phyloP scores from a whole-genome alignment of 2,797 vertebrate genomes.

The Alectoris magna region DNA sequence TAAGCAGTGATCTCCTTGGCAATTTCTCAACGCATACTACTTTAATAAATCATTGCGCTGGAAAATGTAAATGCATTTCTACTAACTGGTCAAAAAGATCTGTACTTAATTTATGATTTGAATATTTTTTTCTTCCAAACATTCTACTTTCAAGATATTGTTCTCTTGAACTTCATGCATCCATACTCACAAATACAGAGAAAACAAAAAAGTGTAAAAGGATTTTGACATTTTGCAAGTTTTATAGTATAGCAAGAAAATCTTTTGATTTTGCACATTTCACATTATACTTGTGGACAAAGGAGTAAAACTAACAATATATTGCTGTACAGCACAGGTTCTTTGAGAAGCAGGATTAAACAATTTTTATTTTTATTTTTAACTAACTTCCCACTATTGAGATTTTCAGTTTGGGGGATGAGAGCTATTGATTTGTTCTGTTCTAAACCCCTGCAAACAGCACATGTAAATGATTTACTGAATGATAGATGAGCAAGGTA shows the following conservation, averaged over 20 bases:
- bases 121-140: conserved; percentile 66
- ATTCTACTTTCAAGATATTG: conserved; percentile 62
- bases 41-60: conserved; percentile 73
- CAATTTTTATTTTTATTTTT: not conserved
- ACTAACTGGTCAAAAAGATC: conserved; percentile 67
- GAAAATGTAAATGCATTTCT: conserved; percentile 72
- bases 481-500: conserved; percentile 54
- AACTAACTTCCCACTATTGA: not conserved
- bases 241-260: not conserved
- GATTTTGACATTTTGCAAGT: conserved; percentile 35
- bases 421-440: conserved; percentile 71
- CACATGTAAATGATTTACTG: conserved; percentile 63
- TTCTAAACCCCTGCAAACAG: conserved; percentile 72
- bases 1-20: conserved; percentile 32
- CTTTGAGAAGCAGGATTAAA: not conserved
- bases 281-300: conserved; percentile 29
- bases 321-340: not conserved
- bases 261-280: not conserved
- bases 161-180: conserved; percentile 50
- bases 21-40: conserved; percentile 42
- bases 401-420: conserved; percentile 54
- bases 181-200: conserved; percentile 24
- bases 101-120: conserved; percentile 69
- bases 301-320: conserved; percentile 17
- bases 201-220: conserved; percentile 10